Percentiles rank a stretch among this genome's conserved stretches.
Evolutionary conservation across 1,140 invertebrate species (phyloP).

Genomic region (Penaeus indicus): DNA sequence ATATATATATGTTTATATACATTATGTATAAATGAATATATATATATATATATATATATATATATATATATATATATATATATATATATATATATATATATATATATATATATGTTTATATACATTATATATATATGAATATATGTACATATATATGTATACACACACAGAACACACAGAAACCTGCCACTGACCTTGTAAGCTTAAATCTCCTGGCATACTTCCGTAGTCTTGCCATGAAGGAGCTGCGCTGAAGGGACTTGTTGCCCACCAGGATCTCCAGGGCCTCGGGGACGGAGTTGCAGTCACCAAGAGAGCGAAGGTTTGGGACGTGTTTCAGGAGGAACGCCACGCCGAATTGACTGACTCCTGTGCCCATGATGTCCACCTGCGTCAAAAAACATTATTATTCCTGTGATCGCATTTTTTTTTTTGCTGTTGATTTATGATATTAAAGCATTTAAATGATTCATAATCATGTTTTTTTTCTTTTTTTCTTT

Average conservation of each 20-base stretch:
- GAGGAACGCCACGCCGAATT: conserved; percentile 51
- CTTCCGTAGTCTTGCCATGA: conserved; percentile 32
- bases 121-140: background rate
- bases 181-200: conserved; percentile 32
- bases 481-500: too few relatives aligned
- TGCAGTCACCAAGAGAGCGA: conserved; percentile 43
- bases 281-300: conserved; percentile 41
- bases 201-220: conserved; percentile 45
- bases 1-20: too few relatives aligned
- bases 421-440: too few relatives aligned
- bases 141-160: background rate
- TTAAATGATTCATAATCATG: too few relatives aligned
- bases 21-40: too few relatives aligned
- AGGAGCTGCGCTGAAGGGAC: conserved; percentile 1
- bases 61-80: too few relatives aligned
- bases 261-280: conserved; percentile 46
- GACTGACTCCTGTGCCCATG: conserved; percentile 45
- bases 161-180: background rate
- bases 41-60: too few relatives aligned
- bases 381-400: conserved; percentile 34
- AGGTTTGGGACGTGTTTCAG: conserved; percentile 40
- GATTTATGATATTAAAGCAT: too few relatives aligned
- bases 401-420: too few relatives aligned
- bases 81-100: too few relatives aligned
- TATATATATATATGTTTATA: background rate